A percentile compares a stretch with the other conserved stretches of the same genome.
These are phyloP conservation scores for Drosophila sechellia DNA, from an alignment of 1,140 invertebrate genomes.

Conservation along the genomic window DNA sequence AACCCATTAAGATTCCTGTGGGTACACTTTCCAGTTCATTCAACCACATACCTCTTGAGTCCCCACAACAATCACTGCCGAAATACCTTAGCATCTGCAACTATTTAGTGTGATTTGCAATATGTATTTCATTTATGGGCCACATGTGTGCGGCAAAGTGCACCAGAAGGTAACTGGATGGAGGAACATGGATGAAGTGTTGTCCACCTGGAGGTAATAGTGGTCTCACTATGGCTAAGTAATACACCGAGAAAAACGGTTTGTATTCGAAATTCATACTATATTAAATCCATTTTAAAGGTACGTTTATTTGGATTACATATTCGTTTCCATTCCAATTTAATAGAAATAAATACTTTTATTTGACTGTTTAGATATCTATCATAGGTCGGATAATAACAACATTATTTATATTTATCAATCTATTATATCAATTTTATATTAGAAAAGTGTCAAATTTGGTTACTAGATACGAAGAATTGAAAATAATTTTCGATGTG, in stretches of 20 bases:
- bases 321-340: too few species aligned
- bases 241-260: not conserved
- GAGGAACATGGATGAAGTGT: slow-evolving; percentile 2
- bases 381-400: too few species aligned
- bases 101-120: slow-evolving; percentile 64
- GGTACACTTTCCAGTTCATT: slow-evolving; percentile 1
- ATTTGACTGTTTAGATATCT: too few species aligned
- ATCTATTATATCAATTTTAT: too few species aligned
- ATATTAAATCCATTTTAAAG: too few species aligned
- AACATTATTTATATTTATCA: too few species aligned
- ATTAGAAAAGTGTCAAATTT: too few species aligned
- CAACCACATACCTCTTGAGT: not conserved
- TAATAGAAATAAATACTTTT: too few species aligned
- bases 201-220: slow-evolving; percentile 16
- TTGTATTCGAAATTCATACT: too few species aligned
- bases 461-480: not conserved
- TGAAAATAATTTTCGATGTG: slow-evolving; percentile 4
- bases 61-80: slow-evolving; percentile 31
- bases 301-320: not conserved
- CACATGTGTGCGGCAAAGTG: slow-evolving; percentile 26
- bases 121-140: slow-evolving; percentile 74
- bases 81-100: slow-evolving; percentile 46
- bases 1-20: slow-evolving; percentile 32
- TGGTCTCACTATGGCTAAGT: slow-evolving; percentile 16
- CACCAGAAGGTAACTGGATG: slow-evolving; percentile 31